Percentiles rank a stretch among this genome's conserved stretches.
These are phyloP conservation scores for Okapia johnstoni DNA, from an alignment of 2,113 vertebrate species.

Conservation along the genomic window DNA sequence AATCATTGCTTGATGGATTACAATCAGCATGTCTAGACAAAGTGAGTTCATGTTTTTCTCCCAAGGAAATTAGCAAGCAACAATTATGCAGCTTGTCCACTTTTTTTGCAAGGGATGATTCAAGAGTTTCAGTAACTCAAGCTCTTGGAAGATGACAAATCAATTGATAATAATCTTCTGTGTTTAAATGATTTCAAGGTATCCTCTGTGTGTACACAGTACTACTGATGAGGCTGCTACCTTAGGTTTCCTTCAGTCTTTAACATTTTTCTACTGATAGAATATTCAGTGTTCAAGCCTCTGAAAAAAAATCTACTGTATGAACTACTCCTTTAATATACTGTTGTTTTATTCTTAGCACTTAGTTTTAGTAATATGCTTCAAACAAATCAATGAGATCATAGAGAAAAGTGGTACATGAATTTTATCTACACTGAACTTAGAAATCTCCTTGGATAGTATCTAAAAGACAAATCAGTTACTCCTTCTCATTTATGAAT, in stretches of 20 bases:
- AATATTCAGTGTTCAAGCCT: background rate
- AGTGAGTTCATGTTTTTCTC: slow-evolving; percentile 73
- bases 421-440: background rate
- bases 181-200: background rate
- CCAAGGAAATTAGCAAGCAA: slow-evolving; percentile 72
- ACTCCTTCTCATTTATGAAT: background rate
- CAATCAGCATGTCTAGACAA: slow-evolving; percentile 80
- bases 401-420: background rate
- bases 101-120: slow-evolving; percentile 36
- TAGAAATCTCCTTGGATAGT: background rate
- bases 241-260: background rate
- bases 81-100: slow-evolving; percentile 61
- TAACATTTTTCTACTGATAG: background rate
- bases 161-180: slow-evolving; percentile 51
- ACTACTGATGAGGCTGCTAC: background rate
- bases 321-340: background rate
- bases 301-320: background rate
- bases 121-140: background rate
- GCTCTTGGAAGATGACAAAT: slow-evolving; percentile 55
- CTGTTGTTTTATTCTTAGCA: background rate
- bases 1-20: slow-evolving; percentile 79
- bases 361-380: background rate
- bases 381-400: background rate
- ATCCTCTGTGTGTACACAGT: rapidly evolving
- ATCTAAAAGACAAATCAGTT: background rate